phyloP scores from a whole-genome alignment of 2,888 invertebrate genomes.

The Microplitis deprimator region DNA sequence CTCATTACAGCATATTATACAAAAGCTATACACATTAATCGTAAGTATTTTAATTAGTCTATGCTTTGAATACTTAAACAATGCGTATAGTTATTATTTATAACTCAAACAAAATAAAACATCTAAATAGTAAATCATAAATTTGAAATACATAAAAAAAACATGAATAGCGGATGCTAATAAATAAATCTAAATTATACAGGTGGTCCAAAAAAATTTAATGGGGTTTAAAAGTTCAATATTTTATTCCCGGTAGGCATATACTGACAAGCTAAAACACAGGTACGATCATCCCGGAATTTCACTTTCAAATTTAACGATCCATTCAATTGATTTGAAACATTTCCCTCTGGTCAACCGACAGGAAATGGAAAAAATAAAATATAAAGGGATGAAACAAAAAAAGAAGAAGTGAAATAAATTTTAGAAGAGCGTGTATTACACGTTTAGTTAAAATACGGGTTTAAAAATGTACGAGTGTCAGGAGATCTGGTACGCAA shows the following conservation, averaged over 20 bases:
- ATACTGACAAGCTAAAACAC: not conserved
- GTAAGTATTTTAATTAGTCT: not conserved
- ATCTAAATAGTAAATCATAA: not conserved
- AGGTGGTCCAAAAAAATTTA: not conserved
- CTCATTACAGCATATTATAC: not conserved
- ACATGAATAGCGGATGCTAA: too few relatives aligned
- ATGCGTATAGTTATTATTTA: too few relatives aligned
- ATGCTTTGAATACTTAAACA: not conserved
- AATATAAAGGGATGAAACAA: not conserved
- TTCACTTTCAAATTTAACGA: not conserved
- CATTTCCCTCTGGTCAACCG: not conserved
- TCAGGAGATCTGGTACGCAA: too few relatives aligned
- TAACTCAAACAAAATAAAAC: too few relatives aligned
- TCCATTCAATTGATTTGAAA: conserved; percentile 9
- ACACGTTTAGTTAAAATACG: not conserved
- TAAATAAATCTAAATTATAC: not conserved
- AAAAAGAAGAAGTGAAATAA: conserved; percentile 1
- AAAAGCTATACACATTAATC: not conserved
- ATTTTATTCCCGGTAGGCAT: not conserved
- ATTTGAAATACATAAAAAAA: not conserved
- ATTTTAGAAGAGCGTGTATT: not conserved
- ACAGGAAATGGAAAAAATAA: not conserved
- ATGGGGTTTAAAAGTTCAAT: not conserved
- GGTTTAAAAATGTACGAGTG: too few relatives aligned
- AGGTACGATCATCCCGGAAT: not conserved